Base-by-base conservation (phyloP, 2,797 vertebrate species). In the Gila robusta region DNA sequence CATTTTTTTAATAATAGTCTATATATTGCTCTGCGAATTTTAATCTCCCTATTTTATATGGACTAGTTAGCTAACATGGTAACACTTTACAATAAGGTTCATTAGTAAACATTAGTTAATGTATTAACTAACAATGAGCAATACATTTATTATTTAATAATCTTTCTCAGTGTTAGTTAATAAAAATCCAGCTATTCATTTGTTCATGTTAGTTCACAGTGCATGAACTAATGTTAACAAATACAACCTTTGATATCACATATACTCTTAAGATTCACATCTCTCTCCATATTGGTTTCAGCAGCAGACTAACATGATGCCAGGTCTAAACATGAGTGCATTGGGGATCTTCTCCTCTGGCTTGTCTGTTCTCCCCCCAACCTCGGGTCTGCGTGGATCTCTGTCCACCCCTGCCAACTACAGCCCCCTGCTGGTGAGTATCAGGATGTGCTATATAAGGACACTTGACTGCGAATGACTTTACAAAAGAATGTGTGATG, bases 251-350 rank as follows among this genome's bases (percentile, higher is more conserved):
- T 44, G 41, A 44, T 44, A 11, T 44, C 47, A 49, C 47, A 4
- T 49, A 6, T 44, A 19, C 52, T 79, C 3, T 87, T 17, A 23
- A 78, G 59, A 64, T 69, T 70, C 5, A 9, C 44, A 47, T 41
- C 17, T 70, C 44, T 59, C 69, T 62, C 37, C 32, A 54, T 44
- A 12, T 70, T 72, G 56, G 17, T 62, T 80, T 32, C 92, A 99
- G 97, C 98, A 99, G 95, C 98, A 99, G 94, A 95, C 96, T 94
- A 98, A 95, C 94, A 93, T 99, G 91, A 99, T 98, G 93, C 97
- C 98, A 1, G 98, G 98, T 70, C 92, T 99, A 93, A 98, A 98
- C 94, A 96, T 99, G 91, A 99, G 94, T 2, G 96, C 98, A 71
- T 91, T 99, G 93, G 98, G 98, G 91, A 98, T 99, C 95, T 99